phyloP scores from a whole-genome alignment of 2,888 invertebrate genomes.

The Cepaea hortensis region DNA sequence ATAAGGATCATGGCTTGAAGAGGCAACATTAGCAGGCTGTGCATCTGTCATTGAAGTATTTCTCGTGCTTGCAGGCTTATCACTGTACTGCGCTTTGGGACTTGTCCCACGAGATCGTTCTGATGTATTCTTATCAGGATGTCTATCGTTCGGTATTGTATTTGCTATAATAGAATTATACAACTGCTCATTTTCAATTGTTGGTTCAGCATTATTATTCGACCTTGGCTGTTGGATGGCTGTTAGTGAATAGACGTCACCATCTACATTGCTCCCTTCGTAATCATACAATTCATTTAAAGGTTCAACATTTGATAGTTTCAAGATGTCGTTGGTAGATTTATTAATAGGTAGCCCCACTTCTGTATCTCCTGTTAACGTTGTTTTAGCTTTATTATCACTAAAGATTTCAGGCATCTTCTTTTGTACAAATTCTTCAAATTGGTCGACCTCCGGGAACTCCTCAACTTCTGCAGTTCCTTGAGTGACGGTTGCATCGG shows the following conservation, averaged over 20 bases:
- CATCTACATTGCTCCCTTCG: conserved; percentile 8
- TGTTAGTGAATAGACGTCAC: not conserved
- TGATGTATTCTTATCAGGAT: not conserved
- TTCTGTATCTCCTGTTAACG: not conserved
- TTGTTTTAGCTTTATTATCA: not conserved
- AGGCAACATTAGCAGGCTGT: not conserved
- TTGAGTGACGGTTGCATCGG: not conserved
- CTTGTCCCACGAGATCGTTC: not conserved
- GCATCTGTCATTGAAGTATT: not conserved
- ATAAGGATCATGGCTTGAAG: not conserved
- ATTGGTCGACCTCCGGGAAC: not conserved
- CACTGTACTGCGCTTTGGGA: not conserved
- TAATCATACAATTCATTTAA: too few species aligned
- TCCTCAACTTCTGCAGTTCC: not conserved
- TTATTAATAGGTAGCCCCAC: not conserved
- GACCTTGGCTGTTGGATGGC: not conserved
- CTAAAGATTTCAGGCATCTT: conserved; percentile 3
- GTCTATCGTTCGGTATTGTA: not conserved
- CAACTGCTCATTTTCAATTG: not conserved
- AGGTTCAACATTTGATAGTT: not conserved
- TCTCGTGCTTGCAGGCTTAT: not conserved
- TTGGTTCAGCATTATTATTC: not conserved
- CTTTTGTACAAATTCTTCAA: conserved; percentile 18
- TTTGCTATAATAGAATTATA: not conserved
- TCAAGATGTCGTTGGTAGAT: not conserved